Conservation (phyloP, 2,797 vertebrate species). For the Otolemur crassicaudatus region DNA sequence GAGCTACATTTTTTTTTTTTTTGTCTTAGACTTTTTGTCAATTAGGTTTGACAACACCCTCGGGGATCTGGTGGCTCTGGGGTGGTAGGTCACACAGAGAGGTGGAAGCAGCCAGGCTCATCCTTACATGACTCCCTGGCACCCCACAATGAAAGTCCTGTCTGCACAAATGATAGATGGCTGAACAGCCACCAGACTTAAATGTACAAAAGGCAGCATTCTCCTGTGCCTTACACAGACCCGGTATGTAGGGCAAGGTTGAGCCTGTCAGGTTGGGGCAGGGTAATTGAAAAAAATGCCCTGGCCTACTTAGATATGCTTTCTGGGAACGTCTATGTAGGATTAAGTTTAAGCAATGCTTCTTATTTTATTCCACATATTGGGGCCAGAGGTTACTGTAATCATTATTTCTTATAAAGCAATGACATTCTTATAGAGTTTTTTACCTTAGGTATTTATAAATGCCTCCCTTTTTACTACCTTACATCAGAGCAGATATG, state of each 20-base stretch:
- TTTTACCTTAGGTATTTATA: background rate
- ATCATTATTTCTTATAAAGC: conserved; percentile 30
- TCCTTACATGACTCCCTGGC: background rate
- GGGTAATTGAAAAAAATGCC: conserved; percentile 21
- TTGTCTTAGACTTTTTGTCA: background rate
- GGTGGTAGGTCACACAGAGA: background rate
- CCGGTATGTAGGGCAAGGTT: background rate
- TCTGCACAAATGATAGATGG: conserved; percentile 39
- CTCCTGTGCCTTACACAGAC: background rate
- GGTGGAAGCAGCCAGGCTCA: background rate
- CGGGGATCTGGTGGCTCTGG: background rate
- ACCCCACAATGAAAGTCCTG: background rate
- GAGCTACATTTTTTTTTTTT: background rate
- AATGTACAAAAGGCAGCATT: conserved; percentile 6
- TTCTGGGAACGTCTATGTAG: conserved; percentile 24
- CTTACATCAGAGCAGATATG: background rate
- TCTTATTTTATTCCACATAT: background rate
- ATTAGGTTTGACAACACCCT: background rate
- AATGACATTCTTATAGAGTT: background rate
- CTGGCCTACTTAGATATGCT: background rate
- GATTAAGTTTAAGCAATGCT: conserved; percentile 7
- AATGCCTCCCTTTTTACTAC: background rate
- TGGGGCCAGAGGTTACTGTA: background rate
- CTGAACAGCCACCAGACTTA: background rate
- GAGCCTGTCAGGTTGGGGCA: background rate